These are phyloP conservation scores for Apotomis turbidana DNA, from an alignment of 2,888 invertebrate species.

Conservation along the genomic window DNA sequence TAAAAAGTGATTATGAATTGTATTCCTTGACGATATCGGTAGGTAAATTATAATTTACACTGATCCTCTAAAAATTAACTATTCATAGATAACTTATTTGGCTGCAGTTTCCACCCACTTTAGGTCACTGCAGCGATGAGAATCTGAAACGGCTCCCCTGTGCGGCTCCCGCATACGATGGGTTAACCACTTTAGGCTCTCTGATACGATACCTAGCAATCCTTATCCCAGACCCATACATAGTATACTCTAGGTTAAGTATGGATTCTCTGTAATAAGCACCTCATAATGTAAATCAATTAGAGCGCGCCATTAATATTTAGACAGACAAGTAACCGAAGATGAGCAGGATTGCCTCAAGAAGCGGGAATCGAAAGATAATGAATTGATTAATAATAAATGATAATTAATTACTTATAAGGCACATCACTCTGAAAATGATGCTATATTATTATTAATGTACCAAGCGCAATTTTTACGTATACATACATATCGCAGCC, in stretches of 20 bases:
- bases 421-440: conserved; percentile 13
- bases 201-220: too few relatives aligned
- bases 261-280: background rate
- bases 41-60: too few relatives aligned
- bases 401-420: conserved; percentile 27
- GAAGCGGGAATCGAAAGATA: conserved; percentile 18
- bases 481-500: background rate
- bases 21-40: too few relatives aligned
- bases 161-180: too few relatives aligned
- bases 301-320: conserved; percentile 24
- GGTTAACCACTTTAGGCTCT: too few relatives aligned
- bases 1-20: too few relatives aligned
- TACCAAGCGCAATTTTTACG: background rate
- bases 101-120: too few relatives aligned
- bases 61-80: too few relatives aligned
- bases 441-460: conserved; percentile 9
- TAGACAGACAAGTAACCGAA: conserved; percentile 16
- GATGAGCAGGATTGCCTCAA: conserved; percentile 16
- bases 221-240: too few relatives aligned
- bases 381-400: conserved; percentile 29
- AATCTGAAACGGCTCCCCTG: too few relatives aligned
- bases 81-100: too few relatives aligned
- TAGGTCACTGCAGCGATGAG: too few relatives aligned
- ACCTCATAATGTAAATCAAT: conserved; percentile 14
- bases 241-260: background rate